Evolutionary conservation across 1,140 invertebrate species (phyloP), one percentile per base, ranked within the genome.

Genomic region (Drosophila aff.): DNA sequence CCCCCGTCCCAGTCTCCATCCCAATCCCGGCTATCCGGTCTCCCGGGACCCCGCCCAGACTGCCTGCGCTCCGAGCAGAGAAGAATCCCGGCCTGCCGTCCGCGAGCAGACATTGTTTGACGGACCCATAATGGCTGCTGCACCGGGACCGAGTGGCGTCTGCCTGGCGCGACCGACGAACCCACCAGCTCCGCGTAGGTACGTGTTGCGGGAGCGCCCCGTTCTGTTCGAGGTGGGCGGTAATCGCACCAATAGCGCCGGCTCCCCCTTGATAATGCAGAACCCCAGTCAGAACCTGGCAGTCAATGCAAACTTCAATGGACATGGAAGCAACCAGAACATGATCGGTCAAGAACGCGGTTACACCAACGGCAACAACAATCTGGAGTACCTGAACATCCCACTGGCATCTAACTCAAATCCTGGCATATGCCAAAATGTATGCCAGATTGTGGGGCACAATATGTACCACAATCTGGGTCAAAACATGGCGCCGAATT

Each of bases 201-300:
- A 41, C 21, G 18, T 26, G 1, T 9, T 28, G 18, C 57, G 55
- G 13, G 46, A 73, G n/a, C 33, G 38, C 0, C 52, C 71, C 11
- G 49, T 76, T 18, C 23, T 73, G 8, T 75, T 75, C 36, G 68
- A 75, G n/a, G 49, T 73, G 18, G 50, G 57, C 3, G 50, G 73
- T 4, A 60, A 43, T 23, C 38, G 52, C 41, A 49, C 11, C 9
- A 28, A 26, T 3, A 2, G 55, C 40, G 16, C 18, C 46, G 31
- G n/a, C 13, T 3, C 61, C 26, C 38, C 28, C 7, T 23, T 66
- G 26, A 52, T 74, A 3, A 7, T 55, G 18, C 52, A 23, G 21
- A 55, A 23, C 13, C 52, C 16, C 18, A 23, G 21, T 18, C 50
- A 8, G 31, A 38, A 36, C 26, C 47, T 28, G n/a, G 40, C n/a